These are phyloP conservation scores for Nomada hirtipes DNA, from an alignment of 2,888 invertebrate species.

Conservation along the genomic window DNA sequence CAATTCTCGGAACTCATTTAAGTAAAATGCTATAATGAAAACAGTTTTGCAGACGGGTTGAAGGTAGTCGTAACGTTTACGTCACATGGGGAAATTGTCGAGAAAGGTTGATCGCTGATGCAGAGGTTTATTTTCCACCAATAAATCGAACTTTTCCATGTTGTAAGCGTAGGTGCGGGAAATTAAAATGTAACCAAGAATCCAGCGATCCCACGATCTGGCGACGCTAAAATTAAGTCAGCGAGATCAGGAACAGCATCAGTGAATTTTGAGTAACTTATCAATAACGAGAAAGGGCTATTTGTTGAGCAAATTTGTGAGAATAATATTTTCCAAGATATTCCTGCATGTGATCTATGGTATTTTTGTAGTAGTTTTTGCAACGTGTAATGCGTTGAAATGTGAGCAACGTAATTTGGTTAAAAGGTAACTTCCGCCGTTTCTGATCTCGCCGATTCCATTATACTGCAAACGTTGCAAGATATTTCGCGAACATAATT, in stretches of 20 bases:
- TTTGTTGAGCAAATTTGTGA: no score
- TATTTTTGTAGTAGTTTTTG: no score
- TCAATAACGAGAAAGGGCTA: no score
- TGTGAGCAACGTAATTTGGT: no score
- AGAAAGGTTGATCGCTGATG: not conserved
- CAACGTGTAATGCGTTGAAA: no score
- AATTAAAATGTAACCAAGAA: conserved; percentile 1
- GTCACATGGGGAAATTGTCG: conserved; percentile 23
- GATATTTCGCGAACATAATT: conserved; percentile 13
- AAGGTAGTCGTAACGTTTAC: conserved; percentile 18
- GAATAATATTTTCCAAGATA: no score
- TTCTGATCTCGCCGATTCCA: no score
- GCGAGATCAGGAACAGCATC: no score
- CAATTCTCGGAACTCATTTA: not conserved
- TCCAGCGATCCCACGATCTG: not conserved
- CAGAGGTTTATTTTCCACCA: conserved; percentile 1
- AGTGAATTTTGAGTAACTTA: no score
- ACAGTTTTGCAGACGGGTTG: not conserved
- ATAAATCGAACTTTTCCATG: not conserved
- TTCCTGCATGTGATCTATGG: no score
- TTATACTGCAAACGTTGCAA: not conserved
- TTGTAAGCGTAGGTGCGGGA: not conserved
- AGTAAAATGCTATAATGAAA: not conserved
- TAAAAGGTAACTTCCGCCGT: no score
- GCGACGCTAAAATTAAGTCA: conserved; percentile 14